Percentiles rank a stretch among this genome's conserved stretches.
These are phyloP conservation scores for Clarias laeviceps DNA, from an alignment of 2,797 vertebrate genomes.

Conservation along the genomic window DNA sequence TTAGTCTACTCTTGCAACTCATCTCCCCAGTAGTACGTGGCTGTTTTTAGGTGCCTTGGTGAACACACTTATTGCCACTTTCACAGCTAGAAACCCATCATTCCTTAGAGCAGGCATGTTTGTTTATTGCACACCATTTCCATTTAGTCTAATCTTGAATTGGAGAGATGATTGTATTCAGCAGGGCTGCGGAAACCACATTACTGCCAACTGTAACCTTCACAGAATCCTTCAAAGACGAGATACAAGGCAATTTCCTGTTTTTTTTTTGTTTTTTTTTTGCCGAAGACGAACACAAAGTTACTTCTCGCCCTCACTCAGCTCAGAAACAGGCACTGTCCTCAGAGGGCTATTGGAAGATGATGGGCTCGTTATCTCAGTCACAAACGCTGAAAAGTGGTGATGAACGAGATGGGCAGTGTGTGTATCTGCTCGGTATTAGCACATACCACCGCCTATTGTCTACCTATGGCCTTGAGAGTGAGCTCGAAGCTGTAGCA, in stretches of 20 bases:
- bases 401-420: constrained; percentile 67
- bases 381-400: constrained; percentile 79
- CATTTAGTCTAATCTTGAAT: constrained; percentile 73
- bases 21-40: constrained; percentile 41
- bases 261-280: constrained; percentile 55
- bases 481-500: constrained; percentile 43
- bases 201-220: constrained; percentile 70
- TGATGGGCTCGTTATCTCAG: constrained; percentile 85
- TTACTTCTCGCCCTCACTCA: constrained; percentile 54
- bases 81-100: constrained; percentile 49
- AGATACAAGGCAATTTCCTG: constrained; percentile 70
- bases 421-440: constrained; percentile 66
- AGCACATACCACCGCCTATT: constrained; percentile 37
- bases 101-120: constrained; percentile 53
- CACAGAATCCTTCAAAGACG: constrained; percentile 66
- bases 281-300: constrained; percentile 58
- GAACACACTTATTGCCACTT: constrained; percentile 40
- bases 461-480: constrained; percentile 51
- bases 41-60: constrained; percentile 51
- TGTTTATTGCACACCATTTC: constrained; percentile 66
- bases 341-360: constrained; percentile 54
- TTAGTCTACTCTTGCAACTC: constrained; percentile 39
- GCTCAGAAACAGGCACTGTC: constrained; percentile 47
- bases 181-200: constrained; percentile 63
- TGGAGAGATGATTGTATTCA: constrained; percentile 74